phyloP scores from a whole-genome alignment of 2,888 invertebrate genomes.

The Melinaea marsaeus region DNA sequence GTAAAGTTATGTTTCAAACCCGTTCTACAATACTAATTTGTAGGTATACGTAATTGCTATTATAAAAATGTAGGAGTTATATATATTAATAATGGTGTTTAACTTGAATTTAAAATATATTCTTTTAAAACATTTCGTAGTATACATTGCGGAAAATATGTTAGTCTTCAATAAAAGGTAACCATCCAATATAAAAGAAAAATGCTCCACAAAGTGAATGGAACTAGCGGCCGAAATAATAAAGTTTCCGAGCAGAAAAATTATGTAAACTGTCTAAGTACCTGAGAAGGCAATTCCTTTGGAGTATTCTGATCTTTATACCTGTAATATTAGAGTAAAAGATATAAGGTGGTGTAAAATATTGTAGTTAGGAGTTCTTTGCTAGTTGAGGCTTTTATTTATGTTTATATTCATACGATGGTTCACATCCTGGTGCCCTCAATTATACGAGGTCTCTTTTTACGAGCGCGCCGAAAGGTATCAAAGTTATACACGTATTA shows the following conservation, averaged over 20 bases:
- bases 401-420: slow-evolving; percentile 29
- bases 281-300: slow-evolving; percentile 1
- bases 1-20: not conserved
- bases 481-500: slow-evolving; percentile 14
- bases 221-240: not conserved
- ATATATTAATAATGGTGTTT: not conserved
- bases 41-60: slow-evolving; percentile 2
- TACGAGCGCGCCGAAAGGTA: slow-evolving; percentile 27
- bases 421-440: slow-evolving; percentile 28
- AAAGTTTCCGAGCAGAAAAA: not conserved
- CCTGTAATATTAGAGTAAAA: not conserved
- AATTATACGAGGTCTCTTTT: slow-evolving; percentile 30
- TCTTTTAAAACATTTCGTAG: too few relatives aligned
- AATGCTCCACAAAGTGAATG: slow-evolving; percentile 1
- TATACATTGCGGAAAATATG: too few relatives aligned
- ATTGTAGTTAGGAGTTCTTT: slow-evolving; percentile 3
- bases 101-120: not conserved
- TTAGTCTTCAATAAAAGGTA: not conserved
- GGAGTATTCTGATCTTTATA: not conserved
- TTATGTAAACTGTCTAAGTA: slow-evolving; percentile 5
- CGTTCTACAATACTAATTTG: slow-evolving; percentile 2
- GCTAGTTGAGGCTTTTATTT: slow-evolving; percentile 23
- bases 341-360: slow-evolving; percentile 1
- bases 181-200: not conserved
- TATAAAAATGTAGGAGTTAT: slow-evolving; percentile 1